Percentiles rank a stretch among this genome's conserved stretches.
phyloP scores from a whole-genome alignment of 2,113 vertebrate species.

The Brachionichthys hirsutus region DNA sequence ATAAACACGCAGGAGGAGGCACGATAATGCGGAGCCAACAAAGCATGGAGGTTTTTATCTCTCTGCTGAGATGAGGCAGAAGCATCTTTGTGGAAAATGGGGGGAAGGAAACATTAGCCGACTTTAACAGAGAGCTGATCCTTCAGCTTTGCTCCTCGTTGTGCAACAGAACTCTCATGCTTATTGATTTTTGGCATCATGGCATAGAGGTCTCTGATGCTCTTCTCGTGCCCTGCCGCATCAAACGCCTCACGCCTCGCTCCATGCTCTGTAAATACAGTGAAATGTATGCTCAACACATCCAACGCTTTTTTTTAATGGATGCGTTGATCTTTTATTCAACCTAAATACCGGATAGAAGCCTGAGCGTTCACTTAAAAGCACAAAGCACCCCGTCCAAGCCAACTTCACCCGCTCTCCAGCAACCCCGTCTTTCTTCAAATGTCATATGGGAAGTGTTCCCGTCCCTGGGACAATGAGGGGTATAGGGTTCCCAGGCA shows the following conservation, averaged over 20 bases:
- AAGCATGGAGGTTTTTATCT: slow-evolving; percentile 23
- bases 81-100: too few relatives aligned
- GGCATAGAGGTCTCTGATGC: slow-evolving; percentile 42
- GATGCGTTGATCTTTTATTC: background rate
- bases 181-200: slow-evolving; percentile 58
- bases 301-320: too few relatives aligned
- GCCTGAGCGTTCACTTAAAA: background rate
- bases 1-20: slow-evolving; percentile 32
- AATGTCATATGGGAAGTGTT: slow-evolving; percentile 77
- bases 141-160: slow-evolving; percentile 17
- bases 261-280: background rate
- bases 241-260: slow-evolving; percentile 27
- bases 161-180: slow-evolving; percentile 27
- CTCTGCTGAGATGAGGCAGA: background rate
- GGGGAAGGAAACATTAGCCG: slow-evolving; percentile 18
- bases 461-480: slow-evolving; percentile 74
- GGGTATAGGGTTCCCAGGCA: slow-evolving; percentile 72
- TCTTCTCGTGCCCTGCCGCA: slow-evolving; percentile 15
- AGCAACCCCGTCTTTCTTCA: slow-evolving; percentile 58
- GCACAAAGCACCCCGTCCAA: background rate
- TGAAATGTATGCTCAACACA: too few relatives aligned
- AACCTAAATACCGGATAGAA: background rate
- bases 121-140: slow-evolving; percentile 23
- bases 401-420: background rate
- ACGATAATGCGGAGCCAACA: slow-evolving; percentile 27